Base-by-base conservation (phyloP, 2,113 vertebrate genomes). In the Taurulus bubalis region DNA sequence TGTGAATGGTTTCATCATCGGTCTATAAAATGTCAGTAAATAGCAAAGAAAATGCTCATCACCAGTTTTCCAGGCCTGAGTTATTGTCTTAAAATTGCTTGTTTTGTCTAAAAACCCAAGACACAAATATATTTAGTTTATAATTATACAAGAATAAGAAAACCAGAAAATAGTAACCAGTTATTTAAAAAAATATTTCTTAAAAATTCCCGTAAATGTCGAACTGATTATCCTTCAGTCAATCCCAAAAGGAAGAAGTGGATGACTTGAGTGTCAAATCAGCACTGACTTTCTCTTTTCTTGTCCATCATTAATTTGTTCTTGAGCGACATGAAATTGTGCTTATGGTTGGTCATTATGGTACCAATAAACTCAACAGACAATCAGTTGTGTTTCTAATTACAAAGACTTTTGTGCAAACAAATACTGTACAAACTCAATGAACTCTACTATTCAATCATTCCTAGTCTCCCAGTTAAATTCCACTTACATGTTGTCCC, bases 401-500 rank as follows among this genome's bases (percentile, higher is more conserved):
- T 18, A 2, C 15, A 51, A 51, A 30, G 18, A 64, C 16, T 12
- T 22, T 6, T 64, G 30, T 49, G 9, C 58, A 63, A 74, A 32
- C 34, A 38, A 40, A 42, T 16, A 22, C 8, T 58, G 32, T 28
- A 3, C 2, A 40, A 67, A 30, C 26, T 15, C 15, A 42, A n/a
- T n/a, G 40, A 79, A 47, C 22, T 32, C 8, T 18, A 6, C 4
- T 8, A 10, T 34, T 36, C 30, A 58, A 70, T 5, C 3, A 10
- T 36, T 70, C 0, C 0, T 14, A 20, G 32, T 24, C 18, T 45
- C 10, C 6, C 34, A 55, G 47, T 77, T 38, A 5, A 30, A 77
- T 85, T 26, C 56, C 1, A 96, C 97, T 97, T 94, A 99, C 98
- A 99, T 72, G 98, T 99, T 87, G 98, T 98, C 94, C 98, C 97